Base-by-base conservation (phyloP, 2,888 invertebrate genomes). In the Hirtodrosophila histrioides region DNA sequence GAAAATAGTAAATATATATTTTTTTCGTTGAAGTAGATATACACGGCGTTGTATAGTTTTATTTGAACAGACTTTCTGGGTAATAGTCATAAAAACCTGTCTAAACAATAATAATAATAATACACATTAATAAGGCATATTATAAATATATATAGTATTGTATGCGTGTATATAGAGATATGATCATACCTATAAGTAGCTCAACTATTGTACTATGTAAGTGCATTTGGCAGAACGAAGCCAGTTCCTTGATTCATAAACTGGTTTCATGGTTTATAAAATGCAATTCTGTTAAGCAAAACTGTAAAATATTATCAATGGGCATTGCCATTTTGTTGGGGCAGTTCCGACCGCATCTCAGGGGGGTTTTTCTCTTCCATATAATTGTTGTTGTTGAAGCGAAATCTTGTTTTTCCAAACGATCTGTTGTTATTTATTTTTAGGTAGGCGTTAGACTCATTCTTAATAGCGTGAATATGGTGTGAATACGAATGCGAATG, bases 181-280 rank as follows among this genome's bases (percentile, higher is more conserved):
- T 27, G 6, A 27, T 27, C 27, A 27, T 27, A 27, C 27, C 27
- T 31, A 31, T 31, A 31, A 31, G 7, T 9, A 31, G 31, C 31
- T 31, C 3, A 31, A 31, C 31, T 4, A 9, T 31, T 31, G 9
- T 24, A n/a, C n/a, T n/a, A 48, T 37, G 10, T 9, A 31, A 33
- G 36, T 24, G 23, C 5, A 39, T 12, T 27, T 33, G 37, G 12
- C 12, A 7, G 29, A 31, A 31, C 27, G n/a, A 4, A 43, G 43
- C n/a, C 4, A 6, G 11, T 37, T 45, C 33, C 29, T 57, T 74
- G 73, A 73, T 31, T 75, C 70, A 73, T 57, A n/a, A 70, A 69
- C 72, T 39, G 55, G 72, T 64, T 73, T 63, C 37, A 8, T 48
- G 6, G 12, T 7, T 50, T 27, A 27, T 61, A 29, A 29, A 36